These are phyloP conservation scores for Scaptomyza cyrtandrae DNA, from an alignment of 2,888 invertebrate species.

Conservation along the genomic window DNA sequence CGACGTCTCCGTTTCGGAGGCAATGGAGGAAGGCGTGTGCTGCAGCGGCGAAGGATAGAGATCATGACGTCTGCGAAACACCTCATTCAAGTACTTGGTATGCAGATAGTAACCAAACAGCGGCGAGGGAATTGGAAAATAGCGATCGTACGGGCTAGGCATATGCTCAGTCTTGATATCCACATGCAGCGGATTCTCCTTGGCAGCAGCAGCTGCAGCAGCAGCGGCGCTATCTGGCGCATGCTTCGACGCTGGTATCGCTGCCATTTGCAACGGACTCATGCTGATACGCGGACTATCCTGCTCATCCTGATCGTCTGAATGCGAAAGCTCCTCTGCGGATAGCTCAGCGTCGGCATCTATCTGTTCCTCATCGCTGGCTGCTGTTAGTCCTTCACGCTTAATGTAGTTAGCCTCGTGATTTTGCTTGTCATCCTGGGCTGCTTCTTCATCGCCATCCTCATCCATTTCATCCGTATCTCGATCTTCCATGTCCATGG, in stretches of 20 bases:
- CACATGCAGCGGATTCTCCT: slow-evolving; percentile 82
- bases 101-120: slow-evolving; percentile 87
- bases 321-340: slow-evolving; percentile 75
- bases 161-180: slow-evolving; percentile 85
- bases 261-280: slow-evolving; percentile 81
- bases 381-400: slow-evolving; percentile 54
- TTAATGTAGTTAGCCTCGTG: slow-evolving; percentile 66
- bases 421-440: slow-evolving; percentile 38
- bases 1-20: slow-evolving; percentile 81
- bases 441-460: slow-evolving; percentile 44
- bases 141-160: slow-evolving; percentile 84
- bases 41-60: slow-evolving; percentile 85
- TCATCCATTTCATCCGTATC: slow-evolving; percentile 44
- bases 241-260: slow-evolving; percentile 39
- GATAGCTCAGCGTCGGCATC: slow-evolving; percentile 72
- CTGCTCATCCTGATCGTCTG: slow-evolving; percentile 61
- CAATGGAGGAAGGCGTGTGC: slow-evolving; percentile 83
- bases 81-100: slow-evolving; percentile 87
- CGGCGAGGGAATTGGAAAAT: slow-evolving; percentile 84
- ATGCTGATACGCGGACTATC: slow-evolving; percentile 83
- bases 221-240: slow-evolving; percentile 24
- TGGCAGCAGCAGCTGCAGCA: slow-evolving; percentile 49
- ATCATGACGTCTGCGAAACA: slow-evolving; percentile 87
- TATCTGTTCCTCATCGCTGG: slow-evolving; percentile 78
- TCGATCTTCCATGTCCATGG: slow-evolving; percentile 71